Base-by-base conservation (phyloP, 2,797 vertebrate species). In the Anolis apletophallus region DNA sequence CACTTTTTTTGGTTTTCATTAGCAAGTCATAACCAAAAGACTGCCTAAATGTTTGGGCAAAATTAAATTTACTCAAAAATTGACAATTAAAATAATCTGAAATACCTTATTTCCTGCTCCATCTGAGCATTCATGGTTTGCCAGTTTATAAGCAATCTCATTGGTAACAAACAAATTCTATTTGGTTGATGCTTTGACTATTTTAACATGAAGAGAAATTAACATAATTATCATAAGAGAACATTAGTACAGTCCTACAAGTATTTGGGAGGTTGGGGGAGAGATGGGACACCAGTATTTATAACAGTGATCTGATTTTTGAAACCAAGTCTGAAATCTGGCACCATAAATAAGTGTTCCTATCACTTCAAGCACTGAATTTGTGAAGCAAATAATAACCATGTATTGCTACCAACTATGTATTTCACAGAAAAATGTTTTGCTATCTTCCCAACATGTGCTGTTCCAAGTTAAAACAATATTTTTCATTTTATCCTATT, bases 11-110 rank as follows among this genome's bases (percentile, higher is more conserved):
- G 46, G 19, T 36, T 50, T 11, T 89, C 26, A 21, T 46, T 46
- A 52, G 14, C 81, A 87, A 71, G 16, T 80, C 17, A 21, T 55
- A 83, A 0, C n/a, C 26, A 68, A 64, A n/a, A 34, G 57, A 76
- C 21, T 69, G 23, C 36, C 80, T 54, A 61, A 46, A 86, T 80
- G 50, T 68, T 57, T 75, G 11, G 14, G 82, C 80, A 77, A 61
- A 5, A 16, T 34, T 3, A n/a, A 59, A 32, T 3, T 23, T n/a
- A 7, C 8, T 50, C 14, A 67, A 54, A n/a, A 52, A 69, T 12
- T 32, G 32, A 46, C 26, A 76, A 29, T 81, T n/a, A 46, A 52
- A 76, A 64, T 32, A 76, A 72, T 50, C 61, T 81, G 67, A 77
- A 74, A 74, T 68, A 76, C 34, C 52, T 55, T 52, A 77, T 40